A percentile compares a stretch with the other conserved stretches of the same genome.
These are phyloP conservation scores for Nesoenas mayeri DNA, from an alignment of 2,113 vertebrate genomes.

Conservation along the genomic window DNA sequence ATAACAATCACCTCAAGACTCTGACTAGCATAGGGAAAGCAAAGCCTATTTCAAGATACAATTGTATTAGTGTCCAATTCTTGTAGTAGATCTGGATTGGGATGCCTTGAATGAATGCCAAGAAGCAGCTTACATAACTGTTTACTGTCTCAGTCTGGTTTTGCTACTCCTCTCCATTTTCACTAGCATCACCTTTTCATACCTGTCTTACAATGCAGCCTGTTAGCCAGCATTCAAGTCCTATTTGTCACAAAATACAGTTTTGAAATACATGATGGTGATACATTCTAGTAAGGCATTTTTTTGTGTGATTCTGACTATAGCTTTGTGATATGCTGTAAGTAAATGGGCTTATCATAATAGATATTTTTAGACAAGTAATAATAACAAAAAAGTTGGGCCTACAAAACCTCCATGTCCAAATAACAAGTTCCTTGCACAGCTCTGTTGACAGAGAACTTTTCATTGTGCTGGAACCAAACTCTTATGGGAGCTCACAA, in stretches of 20 bases:
- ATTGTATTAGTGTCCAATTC: background rate
- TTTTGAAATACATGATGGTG: background rate
- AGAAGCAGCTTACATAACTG: background rate
- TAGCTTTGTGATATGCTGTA: background rate
- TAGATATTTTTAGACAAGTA: background rate
- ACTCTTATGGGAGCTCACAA: fast-evolving
- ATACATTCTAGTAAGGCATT: background rate
- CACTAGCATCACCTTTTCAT: background rate
- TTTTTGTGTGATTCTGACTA: background rate
- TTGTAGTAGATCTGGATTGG: background rate
- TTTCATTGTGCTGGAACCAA: background rate
- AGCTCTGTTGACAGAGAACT: background rate
- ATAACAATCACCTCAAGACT: background rate
- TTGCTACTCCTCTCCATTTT: background rate
- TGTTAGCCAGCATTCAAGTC: background rate
- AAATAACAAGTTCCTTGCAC: background rate
- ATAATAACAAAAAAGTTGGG: background rate
- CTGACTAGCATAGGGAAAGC: background rate
- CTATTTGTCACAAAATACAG: background rate
- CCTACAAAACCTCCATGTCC: background rate
- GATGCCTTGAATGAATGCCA: background rate
- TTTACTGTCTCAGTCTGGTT: background rate
- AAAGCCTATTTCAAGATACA: background rate
- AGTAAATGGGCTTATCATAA: background rate
- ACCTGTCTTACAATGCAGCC: background rate